These are phyloP conservation scores for Monodelphis domestica DNA, from an alignment of 2,797 vertebrate genomes.

Conservation along the genomic window DNA sequence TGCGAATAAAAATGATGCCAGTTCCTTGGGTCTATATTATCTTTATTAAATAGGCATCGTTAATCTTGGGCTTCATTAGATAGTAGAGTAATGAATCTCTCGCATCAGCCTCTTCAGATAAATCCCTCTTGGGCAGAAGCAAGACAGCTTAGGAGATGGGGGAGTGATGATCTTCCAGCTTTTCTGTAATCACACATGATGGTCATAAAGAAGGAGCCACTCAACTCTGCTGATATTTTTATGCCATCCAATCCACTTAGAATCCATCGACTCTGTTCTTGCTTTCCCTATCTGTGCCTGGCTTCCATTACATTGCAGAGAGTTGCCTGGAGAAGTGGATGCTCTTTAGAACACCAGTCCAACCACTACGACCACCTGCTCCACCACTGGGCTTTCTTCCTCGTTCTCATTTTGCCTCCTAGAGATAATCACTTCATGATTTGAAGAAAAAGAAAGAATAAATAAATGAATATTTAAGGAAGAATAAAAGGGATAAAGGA, in stretches of 20 bases:
- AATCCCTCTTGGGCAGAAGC: slow-evolving; percentile 74
- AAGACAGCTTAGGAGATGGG: slow-evolving; percentile 58
- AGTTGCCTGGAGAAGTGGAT: background rate
- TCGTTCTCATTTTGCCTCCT: slow-evolving; percentile 28
- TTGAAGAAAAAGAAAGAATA: slow-evolving; percentile 39
- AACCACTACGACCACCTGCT: no score
- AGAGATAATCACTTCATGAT: slow-evolving; percentile 22
- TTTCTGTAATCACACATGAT: slow-evolving; percentile 57
- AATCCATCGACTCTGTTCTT: slow-evolving; percentile 7
- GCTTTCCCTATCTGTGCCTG: background rate
- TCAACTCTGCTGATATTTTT: slow-evolving; percentile 34
- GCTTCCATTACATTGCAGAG: rapidly evolving
- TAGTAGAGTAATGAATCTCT: slow-evolving; percentile 74
- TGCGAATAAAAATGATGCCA: slow-evolving; percentile 72
- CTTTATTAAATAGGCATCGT: slow-evolving; percentile 76
- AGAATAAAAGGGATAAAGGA: no score
- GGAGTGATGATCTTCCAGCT: slow-evolving; percentile 56
- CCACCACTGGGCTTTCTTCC: background rate
- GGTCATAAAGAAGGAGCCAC: slow-evolving; percentile 50
- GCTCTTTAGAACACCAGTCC: background rate
- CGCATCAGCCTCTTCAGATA: slow-evolving; percentile 40
- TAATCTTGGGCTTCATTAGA: slow-evolving; percentile 64
- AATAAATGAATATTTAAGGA: no score
- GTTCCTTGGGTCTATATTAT: slow-evolving; percentile 68
- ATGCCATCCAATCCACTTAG: slow-evolving; percentile 47